Evolutionary conservation across 2,113 vertebrate species (phyloP).

Genomic region (Cygnus buccinator): DNA sequence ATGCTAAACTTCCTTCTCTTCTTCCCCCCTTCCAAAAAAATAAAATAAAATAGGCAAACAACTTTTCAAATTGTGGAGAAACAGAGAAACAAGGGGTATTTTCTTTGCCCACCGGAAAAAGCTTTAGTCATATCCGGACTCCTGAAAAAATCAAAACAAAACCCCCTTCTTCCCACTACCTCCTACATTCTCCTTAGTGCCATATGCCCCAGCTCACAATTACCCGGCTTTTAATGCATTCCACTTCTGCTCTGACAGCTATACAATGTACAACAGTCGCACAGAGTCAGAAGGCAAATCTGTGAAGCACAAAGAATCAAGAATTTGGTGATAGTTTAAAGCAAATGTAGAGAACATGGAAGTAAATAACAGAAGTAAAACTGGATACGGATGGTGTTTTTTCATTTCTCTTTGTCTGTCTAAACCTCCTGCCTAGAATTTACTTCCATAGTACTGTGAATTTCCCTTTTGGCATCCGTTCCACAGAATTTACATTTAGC

Average conservation of each 20-base stretch:
- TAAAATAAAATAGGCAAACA: background rate
- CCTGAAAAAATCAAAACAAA: constrained; percentile 52
- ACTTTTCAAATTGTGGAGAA: background rate
- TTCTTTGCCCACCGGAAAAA: constrained; percentile 26
- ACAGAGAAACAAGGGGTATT: constrained; percentile 7
- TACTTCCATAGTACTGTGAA: too few species aligned
- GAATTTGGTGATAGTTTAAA: background rate
- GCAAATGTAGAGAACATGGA: background rate
- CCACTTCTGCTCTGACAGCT: constrained; percentile 21
- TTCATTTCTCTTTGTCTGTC: background rate
- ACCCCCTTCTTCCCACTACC: constrained; percentile 22
- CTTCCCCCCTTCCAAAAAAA: background rate
- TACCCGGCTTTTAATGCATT: constrained; percentile 26
- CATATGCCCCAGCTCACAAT: constrained; percentile 28
- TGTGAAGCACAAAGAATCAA: background rate
- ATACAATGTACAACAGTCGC: constrained; percentile 14
- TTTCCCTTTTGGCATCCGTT: background rate
- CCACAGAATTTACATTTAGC: background rate
- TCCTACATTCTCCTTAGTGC: background rate
- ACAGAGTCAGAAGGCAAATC: background rate
- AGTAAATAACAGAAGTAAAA: background rate
- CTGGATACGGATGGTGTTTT: background rate
- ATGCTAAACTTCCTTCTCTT: background rate
- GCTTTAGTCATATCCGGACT: constrained; percentile 30
- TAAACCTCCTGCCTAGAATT: background rate